Percentiles rank a stretch among this genome's conserved stretches.
These are phyloP conservation scores for Turritopsis rubra DNA, from an alignment of 30 jellyfish, hydroid and myxozoan species.

Conservation along the genomic window DNA sequence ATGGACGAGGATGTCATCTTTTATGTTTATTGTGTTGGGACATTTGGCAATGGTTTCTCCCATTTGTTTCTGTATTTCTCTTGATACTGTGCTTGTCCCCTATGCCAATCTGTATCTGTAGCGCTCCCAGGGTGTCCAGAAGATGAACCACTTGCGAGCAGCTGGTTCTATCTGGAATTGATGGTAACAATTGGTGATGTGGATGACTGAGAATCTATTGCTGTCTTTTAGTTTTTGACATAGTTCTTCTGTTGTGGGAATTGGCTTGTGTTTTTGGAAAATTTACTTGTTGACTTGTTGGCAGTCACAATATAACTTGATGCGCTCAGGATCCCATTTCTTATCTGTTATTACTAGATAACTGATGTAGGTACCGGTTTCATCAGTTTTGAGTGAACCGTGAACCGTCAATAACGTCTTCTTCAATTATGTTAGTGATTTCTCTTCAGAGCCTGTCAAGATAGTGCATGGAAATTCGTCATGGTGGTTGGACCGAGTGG, in stretches of 20 bases:
- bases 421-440: too few relatives aligned
- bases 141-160: background rate
- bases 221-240: background rate
- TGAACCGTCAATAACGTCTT: too few relatives aligned
- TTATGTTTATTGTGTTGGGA: background rate
- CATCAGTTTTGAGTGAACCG: too few relatives aligned
- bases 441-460: too few relatives aligned
- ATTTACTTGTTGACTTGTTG: background rate
- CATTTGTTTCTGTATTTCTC: background rate
- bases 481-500: too few relatives aligned
- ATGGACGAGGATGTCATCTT: background rate
- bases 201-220: background rate
- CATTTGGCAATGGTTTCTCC: background rate
- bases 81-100: background rate
- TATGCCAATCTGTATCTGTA: background rate
- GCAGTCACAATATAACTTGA: background rate
- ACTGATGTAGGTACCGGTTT: too few relatives aligned
- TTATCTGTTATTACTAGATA: too few relatives aligned
- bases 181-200: conserved; percentile 5
- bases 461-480: too few relatives aligned
- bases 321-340: too few relatives aligned
- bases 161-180: background rate
- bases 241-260: background rate
- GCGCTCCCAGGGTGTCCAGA: background rate
- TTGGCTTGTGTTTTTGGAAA: background rate